Base-by-base conservation (phyloP, 2,797 vertebrate species). In the Pangasius macronema region DNA sequence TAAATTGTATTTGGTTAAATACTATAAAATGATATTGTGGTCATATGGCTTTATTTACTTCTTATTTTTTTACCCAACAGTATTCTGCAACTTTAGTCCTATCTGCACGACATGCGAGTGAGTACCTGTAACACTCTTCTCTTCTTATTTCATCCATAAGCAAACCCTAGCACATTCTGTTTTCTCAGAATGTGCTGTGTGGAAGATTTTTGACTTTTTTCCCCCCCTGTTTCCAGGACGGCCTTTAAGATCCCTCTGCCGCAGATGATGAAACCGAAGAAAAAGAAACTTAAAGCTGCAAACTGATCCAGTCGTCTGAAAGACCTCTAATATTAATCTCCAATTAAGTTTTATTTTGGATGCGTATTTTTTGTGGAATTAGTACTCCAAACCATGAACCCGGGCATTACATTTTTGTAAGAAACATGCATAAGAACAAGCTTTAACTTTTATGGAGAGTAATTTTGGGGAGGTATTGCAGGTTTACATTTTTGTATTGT, bases 101-200 rank as follows among this genome's bases (percentile, higher is more conserved):
- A 99, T 99, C 94, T 99, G 99, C 88, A 99, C 98, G n/a, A 99
- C 99, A 0, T 99, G 99, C 96, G 98, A 99, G 99, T 99, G 90
- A 98, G 99, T 98, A 91, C 83, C 87, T 16, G 7, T 16, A 65
- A 72, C 49, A 7, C 9, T 55, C 14, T 22, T 24, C 20, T 3
- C n/a, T 6, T 42, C 24, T 27, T 14, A 2, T 27, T 46, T 73
- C 39, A 46, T 46, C 42, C 24, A 2, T 73, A 70, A 70, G 39
- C 49, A 36, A 14, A n/a, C 49, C 49, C 75, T 5, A 1, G 9
- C 16, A 3, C n/a, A 9, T 33, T 11, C 18, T n/a, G 55, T 9
- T 57, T 70, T 27, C 24, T 39, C 51, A 8, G 14, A 30, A n/a
- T 55, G 10, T 57, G 5, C 33, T 57, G 1, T 57, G 33, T 22